Evolutionary conservation across 2,888 invertebrate genomes (phyloP), one percentile per base, ranked within the genome.

Genomic region (Mayetiola destructor): DNA sequence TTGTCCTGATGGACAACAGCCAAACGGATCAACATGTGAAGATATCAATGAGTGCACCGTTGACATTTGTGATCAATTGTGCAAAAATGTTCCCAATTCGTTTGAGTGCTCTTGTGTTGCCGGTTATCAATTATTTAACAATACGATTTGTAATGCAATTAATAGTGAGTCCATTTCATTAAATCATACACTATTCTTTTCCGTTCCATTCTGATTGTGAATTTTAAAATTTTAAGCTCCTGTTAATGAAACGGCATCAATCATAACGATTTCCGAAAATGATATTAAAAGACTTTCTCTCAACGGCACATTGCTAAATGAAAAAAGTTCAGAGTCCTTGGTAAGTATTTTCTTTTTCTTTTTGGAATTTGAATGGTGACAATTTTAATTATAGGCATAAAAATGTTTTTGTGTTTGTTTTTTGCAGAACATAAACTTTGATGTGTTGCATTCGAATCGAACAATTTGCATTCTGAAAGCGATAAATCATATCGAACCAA

Each of bases 21-120:
- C 82, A 2, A 75, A 78, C 60, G 77, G 73, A 57, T 80, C 77
- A 21, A 73, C 71, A 56, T 88, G 88, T 66, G 74, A 79, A 56
- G 76, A 90, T 72, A 79, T 81, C 61, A 78, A 90, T 73, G 88
- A 90, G 73, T 91, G 91, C 73, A 72, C 79, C 62, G 81, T 83
- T 61, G 82, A 79, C 42, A 71, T 79, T 55, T 89, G 88, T 72
- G 81, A 86, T 67, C 89, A 89, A 72, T 66, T 75, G 37, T 89
- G 88, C 70, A 74, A 64, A 64, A 86, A 87, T 73, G 78, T 78
- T 16, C 70, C 73, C 27, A 82, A 83, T 60, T 80, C 82, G 35
- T 88, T 76, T 72, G 68, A 73, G 48, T 93, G 92, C 73, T 71
- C 76, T 12, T 92, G 92, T 75, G 80, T 77, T 2, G 66, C 74